Base-by-base conservation (phyloP, 2,888 invertebrate species). In the Drosophila paranaensis region DNA sequence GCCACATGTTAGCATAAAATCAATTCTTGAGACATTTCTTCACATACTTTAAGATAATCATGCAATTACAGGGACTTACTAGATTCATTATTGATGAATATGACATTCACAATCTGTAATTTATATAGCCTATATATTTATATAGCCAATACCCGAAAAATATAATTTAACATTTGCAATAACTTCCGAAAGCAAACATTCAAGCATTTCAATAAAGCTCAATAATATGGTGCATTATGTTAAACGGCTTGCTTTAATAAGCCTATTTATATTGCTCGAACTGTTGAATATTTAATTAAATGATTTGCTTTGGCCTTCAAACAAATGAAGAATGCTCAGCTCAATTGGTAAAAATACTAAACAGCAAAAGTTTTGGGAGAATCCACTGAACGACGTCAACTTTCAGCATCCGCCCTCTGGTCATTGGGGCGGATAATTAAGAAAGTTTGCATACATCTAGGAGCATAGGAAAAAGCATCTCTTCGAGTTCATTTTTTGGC, bases 361-460 rank as follows among this genome's bases (percentile, higher is more conserved):
- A 53, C 25, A 61, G 20, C n/a, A 46, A 55, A 60, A 68, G 43
- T 67, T 56, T 45, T 27, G 6, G 10, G 25, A 14, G 8, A 35
- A 20, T 56, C 39, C 33, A 14, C 42, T 14, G 11, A 39, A 33
- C 25, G 25, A 33, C 35, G 13, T 57, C 10, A 58, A 39, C 20
- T 16, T 35, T 39, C 53, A 35, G 30, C 20, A 35, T 35, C 6
- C 40, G 13, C 13, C 16, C 30, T 4, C 20, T 56, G 35, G 10
- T 54, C 67, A 54, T 54, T 63, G 74, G 50, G 42, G 67, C 67
- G 60, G 11, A 55, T 73, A 74, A 73, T 74, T 67, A 73, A 63
- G 62, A 73, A 74, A 74, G 66, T 74, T 74, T 62, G 56, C 60
- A 65, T 46, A 30, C 39, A 55, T 37, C 35, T 20, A 45, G 40